Percentiles rank a stretch among this genome's conserved stretches.
Conservation (phyloP, 2,888 invertebrate genomes). For the Lasioglossum leucozonium region DNA sequence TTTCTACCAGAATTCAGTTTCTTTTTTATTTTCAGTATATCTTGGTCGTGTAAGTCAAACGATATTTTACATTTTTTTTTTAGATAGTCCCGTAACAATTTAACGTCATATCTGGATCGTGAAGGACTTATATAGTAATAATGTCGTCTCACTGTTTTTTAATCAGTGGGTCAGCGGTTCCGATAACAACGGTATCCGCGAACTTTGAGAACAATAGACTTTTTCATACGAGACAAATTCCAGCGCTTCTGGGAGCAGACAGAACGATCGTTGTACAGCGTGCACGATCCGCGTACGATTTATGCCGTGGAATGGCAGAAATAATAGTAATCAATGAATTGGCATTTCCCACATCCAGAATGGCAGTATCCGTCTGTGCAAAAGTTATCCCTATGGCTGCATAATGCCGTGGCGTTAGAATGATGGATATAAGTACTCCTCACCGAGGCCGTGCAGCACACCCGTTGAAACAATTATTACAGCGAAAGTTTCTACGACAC, state of each 20-base stretch:
- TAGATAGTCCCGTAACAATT: background rate
- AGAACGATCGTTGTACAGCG: conserved; percentile 33
- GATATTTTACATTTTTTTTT: background rate
- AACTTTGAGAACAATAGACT: conserved; percentile 47
- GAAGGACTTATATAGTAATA: background rate
- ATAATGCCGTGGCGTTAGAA: conserved; percentile 66
- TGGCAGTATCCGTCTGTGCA: conserved; percentile 51
- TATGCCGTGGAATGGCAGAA: conserved; percentile 58
- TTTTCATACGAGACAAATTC: conserved; percentile 51
- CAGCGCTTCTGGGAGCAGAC: conserved; percentile 31
- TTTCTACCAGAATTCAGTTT: no score
- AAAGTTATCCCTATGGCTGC: conserved; percentile 57
- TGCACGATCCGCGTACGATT: conserved; percentile 60
- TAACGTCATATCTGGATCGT: background rate
- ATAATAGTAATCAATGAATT: conserved; percentile 71
- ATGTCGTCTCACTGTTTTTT: background rate
- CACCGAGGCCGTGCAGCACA: conserved; percentile 36
- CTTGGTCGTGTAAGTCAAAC: no score
- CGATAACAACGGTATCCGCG: conserved; percentile 34
- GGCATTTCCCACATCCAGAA: conserved; percentile 70
- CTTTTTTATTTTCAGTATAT: no score
- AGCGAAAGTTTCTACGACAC: conserved; percentile 36
- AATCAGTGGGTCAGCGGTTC: background rate
- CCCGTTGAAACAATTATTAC: conserved; percentile 68
- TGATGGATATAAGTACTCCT: conserved; percentile 61